Evolutionary conservation across 2,113 vertebrate species (phyloP), one percentile per base, ranked within the genome.

Genomic region (Takifugu bimaculatus): DNA sequence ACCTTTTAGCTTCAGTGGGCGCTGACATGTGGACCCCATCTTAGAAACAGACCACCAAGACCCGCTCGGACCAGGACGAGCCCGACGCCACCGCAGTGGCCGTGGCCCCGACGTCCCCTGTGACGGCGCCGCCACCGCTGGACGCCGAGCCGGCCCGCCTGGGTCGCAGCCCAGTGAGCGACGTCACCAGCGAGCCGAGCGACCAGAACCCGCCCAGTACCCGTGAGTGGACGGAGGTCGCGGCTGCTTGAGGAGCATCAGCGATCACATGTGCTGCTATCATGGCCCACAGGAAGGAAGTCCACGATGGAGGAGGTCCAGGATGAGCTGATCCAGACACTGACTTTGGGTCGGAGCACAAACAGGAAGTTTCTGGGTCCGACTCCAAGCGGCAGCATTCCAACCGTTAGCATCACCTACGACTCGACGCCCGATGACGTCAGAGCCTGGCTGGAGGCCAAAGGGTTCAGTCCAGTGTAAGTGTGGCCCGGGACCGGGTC

Each of bases 271-370:
- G 45, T 48, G 13, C 45, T n/a, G 13, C 35, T 39, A 10, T 39
- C 35, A 39, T 20, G n/a, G 11, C 44, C 25, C 27, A 1, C 44
- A 97, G 96, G 94, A 39, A 92, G 95, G 80, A 97, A 96, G 79
- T 98, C 96, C 0, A 95, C 97, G 87, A 98, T 99, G 97, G 96
- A 98, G 67, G 95, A 98, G 42, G 95, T 99, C 0, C 97, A 98
- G 84, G 96, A 98, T 13, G 97, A 99, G 63, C 90, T 98, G 5
- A 87, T 94, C 50, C 94, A 95, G 77, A 84, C 95, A 2, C 92
- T 99, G 48, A 99, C 97, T 15, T 86, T 98, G 0, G 97, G 96
- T 2, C 92, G 95, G 29, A 94, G 92, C 0, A 78, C 94, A 1
- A 93, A 95, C 86, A 98, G 93, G 88, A 97, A 94, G 84, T 87